Evolutionary conservation across 2,113 vertebrate genomes (phyloP), one percentile per base, ranked within the genome.

Genomic region (Cynopterus brachyotis): DNA sequence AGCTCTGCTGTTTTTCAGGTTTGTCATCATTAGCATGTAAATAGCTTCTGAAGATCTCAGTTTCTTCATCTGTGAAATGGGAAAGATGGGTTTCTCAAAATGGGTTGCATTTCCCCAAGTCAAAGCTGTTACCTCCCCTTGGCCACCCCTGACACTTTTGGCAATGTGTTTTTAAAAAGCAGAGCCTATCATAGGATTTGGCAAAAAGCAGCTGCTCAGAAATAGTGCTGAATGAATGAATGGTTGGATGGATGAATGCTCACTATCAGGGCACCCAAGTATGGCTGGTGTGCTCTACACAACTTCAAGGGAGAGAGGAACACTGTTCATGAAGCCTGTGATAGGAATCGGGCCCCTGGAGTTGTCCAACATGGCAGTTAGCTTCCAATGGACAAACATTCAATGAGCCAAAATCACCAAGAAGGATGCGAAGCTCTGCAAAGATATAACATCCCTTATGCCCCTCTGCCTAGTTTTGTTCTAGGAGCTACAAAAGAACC

Each of bases 261-360:
- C 64, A 9, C 2, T 2, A 6, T 35, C 26, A 45, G 47, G 53
- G 30, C n/a, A 28, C 26, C 26, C 60, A 26, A 22, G 11, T 16
- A 13, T 15, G 19, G 53, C 81, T 64, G n/a, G n/a, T n/a, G 28
- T 64, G 35, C 24, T 55, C 12, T 35, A 24, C 1, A 5, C 5
- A 45, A 4, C 4, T 83, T 45, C 67, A 59, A 24, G 30, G 70
- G 12, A 10, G 50, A 22, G 17, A 53, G 26, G 32, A 26, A 6
- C 12, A n/a, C 12, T 0, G 1, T 4, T 78, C 4, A 2, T 6
- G 45, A 82, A 57, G 47, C n/a, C 47, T 5, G 0, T 0, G 2
- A 9, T 28, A 30, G 57, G 62, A 60, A 20, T 66, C 0, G 0
- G 11, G 9, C 1, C 47, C 42, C 28, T 20, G 67, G 37, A 66